Conservation (phyloP, 2,797 vertebrate species). For the Amblyopsis hoosieri region DNA sequence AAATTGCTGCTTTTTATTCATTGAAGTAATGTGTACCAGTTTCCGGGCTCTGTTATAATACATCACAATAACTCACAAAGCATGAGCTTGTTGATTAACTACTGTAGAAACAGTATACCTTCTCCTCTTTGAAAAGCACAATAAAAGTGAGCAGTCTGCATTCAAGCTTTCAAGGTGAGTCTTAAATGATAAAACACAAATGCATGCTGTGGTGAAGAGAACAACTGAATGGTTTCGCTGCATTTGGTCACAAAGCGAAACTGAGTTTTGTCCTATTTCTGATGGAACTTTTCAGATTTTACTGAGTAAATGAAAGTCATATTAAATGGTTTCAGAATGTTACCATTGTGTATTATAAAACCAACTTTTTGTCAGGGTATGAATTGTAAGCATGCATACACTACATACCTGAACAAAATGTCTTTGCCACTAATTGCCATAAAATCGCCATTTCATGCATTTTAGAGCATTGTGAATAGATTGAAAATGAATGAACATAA, state of each 20-base stretch:
- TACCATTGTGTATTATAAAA: too few relatives aligned
- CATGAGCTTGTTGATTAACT: conserved; percentile 15
- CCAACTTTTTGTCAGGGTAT: too few relatives aligned
- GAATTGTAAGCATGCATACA: too few relatives aligned
- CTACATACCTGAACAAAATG: too few relatives aligned
- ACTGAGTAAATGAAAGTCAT: too few relatives aligned
- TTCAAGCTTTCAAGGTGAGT: conserved; percentile 8
- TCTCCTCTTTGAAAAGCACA: conserved; percentile 25
- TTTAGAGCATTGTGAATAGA: too few relatives aligned
- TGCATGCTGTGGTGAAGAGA: not conserved
- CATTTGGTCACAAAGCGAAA: not conserved
- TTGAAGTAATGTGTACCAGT: conserved; percentile 25
- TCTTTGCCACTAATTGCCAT: too few relatives aligned
- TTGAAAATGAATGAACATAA: too few relatives aligned
- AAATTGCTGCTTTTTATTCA: conserved; percentile 34
- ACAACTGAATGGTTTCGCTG: conserved; percentile 1
- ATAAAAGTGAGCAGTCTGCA: conserved; percentile 21
- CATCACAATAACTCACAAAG: conserved; percentile 13
- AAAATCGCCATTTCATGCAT: too few relatives aligned
- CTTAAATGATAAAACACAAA: not conserved
- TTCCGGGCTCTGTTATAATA: conserved; percentile 28
- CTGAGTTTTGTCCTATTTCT: too few relatives aligned
- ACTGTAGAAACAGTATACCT: conserved; percentile 16
- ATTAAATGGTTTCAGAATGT: too few relatives aligned
- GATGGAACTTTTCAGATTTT: too few relatives aligned